Conservation (phyloP, 37 sponge, comb jelly and placozoan species). For the Crambe crambe region DNA sequence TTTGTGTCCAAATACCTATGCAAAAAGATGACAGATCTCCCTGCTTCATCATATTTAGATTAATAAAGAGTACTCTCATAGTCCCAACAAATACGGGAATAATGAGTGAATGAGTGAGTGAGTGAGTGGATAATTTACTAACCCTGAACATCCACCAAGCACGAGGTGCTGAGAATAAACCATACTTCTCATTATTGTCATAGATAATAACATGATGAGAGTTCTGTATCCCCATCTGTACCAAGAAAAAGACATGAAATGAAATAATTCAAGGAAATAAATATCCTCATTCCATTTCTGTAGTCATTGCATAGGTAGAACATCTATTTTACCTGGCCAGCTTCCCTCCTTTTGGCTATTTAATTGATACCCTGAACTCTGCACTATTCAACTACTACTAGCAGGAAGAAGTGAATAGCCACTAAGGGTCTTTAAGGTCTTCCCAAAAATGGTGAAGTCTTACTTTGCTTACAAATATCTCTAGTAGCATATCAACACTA, state of each 20-base stretch:
- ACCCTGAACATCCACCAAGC: slow-evolving; percentile 88
- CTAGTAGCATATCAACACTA: neutral
- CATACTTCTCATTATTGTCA: slow-evolving; percentile 72
- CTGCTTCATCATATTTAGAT: neutral
- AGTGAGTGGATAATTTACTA: neutral
- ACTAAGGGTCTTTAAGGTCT: too few species aligned
- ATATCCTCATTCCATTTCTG: too few species aligned
- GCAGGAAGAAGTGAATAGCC: too few species aligned
- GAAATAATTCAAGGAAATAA: neutral
- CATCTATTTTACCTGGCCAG: too few species aligned
- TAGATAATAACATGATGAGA: slow-evolving; percentile 74
- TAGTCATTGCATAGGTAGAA: too few species aligned
- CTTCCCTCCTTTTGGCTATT: too few species aligned
- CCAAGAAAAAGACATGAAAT: neutral
- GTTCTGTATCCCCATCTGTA: slow-evolving; percentile 71
- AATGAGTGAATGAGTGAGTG: neutral
- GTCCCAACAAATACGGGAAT: neutral
- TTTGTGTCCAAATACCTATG: slow-evolving; percentile 70
- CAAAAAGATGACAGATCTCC: neutral
- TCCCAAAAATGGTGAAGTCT: too few species aligned
- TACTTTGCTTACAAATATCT: too few species aligned
- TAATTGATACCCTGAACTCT: too few species aligned
- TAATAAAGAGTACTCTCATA: neutral
- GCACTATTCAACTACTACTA: too few species aligned
- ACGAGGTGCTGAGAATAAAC: slow-evolving; percentile 75